These are phyloP conservation scores for Tuta absoluta DNA, from an alignment of 2,888 invertebrate genomes.

Conservation along the genomic window DNA sequence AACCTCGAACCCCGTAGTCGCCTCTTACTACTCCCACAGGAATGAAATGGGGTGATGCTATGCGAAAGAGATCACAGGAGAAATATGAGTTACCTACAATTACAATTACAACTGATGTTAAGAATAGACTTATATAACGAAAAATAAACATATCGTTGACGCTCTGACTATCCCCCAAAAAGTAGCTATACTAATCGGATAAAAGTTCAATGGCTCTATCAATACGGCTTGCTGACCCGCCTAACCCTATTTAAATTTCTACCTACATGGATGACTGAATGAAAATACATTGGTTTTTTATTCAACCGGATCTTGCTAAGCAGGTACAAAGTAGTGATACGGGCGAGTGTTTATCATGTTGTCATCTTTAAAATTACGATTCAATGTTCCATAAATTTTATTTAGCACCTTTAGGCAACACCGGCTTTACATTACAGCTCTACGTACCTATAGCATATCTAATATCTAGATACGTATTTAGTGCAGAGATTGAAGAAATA, in stretches of 20 bases:
- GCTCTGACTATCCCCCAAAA: too few species aligned
- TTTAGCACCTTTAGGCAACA: background rate
- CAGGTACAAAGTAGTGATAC: background rate
- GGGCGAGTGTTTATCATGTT: background rate
- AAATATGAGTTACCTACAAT: too few species aligned
- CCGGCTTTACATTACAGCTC: background rate
- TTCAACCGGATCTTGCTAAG: slow-evolving; percentile 5
- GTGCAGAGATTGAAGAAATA: too few species aligned
- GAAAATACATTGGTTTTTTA: background rate
- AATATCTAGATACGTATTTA: too few species aligned
- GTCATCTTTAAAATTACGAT: background rate
- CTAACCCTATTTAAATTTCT: slow-evolving; percentile 1
- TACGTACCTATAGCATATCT: too few species aligned
- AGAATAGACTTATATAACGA: too few species aligned
- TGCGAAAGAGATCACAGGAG: too few species aligned
- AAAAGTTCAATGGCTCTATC: slow-evolving; percentile 19
- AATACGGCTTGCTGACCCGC: background rate
- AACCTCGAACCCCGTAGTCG: too few species aligned
- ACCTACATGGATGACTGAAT: background rate
- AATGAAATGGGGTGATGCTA: too few species aligned
- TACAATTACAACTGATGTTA: too few species aligned
- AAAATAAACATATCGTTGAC: too few species aligned
- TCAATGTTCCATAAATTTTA: background rate
- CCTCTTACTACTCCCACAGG: too few species aligned
- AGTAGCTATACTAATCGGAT: slow-evolving; percentile 13